phyloP scores from a whole-genome alignment of 2,113 vertebrate species.

The Clarias gariepinus region DNA sequence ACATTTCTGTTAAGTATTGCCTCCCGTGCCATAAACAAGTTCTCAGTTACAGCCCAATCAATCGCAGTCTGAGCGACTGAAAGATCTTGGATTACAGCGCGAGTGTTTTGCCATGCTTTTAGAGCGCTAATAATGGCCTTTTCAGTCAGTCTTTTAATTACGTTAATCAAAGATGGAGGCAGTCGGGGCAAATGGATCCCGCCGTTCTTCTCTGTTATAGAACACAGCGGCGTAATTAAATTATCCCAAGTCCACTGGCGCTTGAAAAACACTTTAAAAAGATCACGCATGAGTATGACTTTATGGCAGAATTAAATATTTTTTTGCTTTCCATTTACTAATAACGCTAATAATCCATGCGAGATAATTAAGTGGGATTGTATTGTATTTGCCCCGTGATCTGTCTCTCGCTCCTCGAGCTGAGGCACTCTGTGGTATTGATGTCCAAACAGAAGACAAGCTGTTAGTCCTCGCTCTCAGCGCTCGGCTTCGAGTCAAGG shows the following conservation, averaged over 20 bases:
- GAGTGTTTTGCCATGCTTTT: conserved; percentile 44
- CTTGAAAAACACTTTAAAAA: conserved; percentile 15
- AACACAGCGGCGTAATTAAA: conserved; percentile 32
- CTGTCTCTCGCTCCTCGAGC: background rate
- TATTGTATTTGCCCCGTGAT: conserved; percentile 11
- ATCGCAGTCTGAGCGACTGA: conserved; percentile 31
- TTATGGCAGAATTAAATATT: background rate
- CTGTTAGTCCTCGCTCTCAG: conserved; percentile 53
- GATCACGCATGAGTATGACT: background rate
- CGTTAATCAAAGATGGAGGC: conserved; percentile 48
- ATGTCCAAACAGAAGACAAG: background rate
- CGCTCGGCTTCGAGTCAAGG: conserved; percentile 33
- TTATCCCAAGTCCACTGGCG: conserved; percentile 7
- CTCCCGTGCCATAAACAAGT: conserved; percentile 47
- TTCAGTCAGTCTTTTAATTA: conserved; percentile 47
- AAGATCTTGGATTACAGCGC: conserved; percentile 50
- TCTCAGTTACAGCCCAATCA: conserved; percentile 51
- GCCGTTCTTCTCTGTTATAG: conserved; percentile 20
- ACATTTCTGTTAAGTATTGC: conserved; percentile 49
- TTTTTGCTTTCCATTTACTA: conserved; percentile 36
- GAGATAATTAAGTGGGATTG: conserved; percentile 38
- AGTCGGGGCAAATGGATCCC: conserved; percentile 36
- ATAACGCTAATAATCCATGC: conserved; percentile 22
- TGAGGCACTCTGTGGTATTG: conserved; percentile 22
- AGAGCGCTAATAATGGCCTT: conserved; percentile 48